Evolutionary conservation across 2,113 vertebrate species (phyloP).

Genomic region (Chionomys nivalis): DNA sequence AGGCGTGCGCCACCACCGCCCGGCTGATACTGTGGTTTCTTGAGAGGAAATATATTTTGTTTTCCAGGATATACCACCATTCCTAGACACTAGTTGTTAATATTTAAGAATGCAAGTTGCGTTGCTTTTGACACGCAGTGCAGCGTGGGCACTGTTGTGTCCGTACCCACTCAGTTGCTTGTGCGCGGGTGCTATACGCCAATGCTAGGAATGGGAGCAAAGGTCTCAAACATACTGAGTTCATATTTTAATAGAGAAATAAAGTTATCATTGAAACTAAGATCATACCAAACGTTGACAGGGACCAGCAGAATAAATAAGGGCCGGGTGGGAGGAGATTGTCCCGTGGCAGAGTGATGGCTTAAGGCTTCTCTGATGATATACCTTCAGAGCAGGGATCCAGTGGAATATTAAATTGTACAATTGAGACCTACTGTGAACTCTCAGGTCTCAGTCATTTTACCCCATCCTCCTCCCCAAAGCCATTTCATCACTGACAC

Average conservation of each 20-base stretch:
- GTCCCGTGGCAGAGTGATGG: background rate
- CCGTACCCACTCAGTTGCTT: background rate
- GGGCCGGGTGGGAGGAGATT: background rate
- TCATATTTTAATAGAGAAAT: constrained; percentile 43
- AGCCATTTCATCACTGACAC: background rate
- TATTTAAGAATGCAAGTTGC: constrained; percentile 53
- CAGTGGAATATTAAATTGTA: background rate
- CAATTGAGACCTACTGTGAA: constrained; percentile 20
- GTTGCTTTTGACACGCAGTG: background rate
- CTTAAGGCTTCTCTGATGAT: constrained; percentile 5
- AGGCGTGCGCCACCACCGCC: too few species aligned
- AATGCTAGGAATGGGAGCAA: background rate
- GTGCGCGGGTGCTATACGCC: background rate
- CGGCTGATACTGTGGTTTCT: constrained; percentile 24
- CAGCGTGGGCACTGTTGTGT: background rate
- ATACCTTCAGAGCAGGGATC: background rate
- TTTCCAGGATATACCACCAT: constrained; percentile 7
- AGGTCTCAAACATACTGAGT: background rate
- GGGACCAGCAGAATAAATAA: constrained; percentile 6
- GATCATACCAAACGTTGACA: background rate
- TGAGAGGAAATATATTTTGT: constrained; percentile 36
- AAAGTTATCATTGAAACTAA: constrained; percentile 33
- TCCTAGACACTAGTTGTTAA: constrained; percentile 40
- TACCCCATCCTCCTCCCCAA: background rate
- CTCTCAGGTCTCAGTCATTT: background rate